phyloP scores from a whole-genome alignment of 2,888 invertebrate genomes.

The Exephanes ischioxanthus region DNA sequence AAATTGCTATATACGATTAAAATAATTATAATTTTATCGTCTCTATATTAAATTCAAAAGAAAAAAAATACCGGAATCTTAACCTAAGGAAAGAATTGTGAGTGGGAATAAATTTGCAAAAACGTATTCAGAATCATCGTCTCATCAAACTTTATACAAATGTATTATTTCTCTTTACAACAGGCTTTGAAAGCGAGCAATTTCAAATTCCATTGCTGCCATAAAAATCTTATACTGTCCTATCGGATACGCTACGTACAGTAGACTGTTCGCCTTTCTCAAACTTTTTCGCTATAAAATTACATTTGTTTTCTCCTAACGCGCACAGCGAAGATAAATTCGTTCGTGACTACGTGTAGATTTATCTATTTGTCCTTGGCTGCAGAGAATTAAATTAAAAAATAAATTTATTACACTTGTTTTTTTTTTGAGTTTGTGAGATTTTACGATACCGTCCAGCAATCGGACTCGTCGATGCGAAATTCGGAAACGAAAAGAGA shows the following conservation, averaged over 20 bases:
- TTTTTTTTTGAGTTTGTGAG: conserved; percentile 3
- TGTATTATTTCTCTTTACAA: conserved; percentile 65
- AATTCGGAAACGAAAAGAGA: conserved; percentile 34
- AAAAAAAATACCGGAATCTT: background rate
- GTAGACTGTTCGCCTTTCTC: conserved; percentile 21
- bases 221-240: conserved; percentile 49
- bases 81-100: background rate
- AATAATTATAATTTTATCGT: no score
- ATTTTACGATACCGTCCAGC: conserved; percentile 19
- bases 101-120: background rate
- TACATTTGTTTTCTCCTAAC: conserved; percentile 50
- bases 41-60: background rate
- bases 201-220: conserved; percentile 32
- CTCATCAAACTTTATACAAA: conserved; percentile 63
- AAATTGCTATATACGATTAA: no score
- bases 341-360: conserved; percentile 46
- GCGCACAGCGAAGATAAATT: conserved; percentile 32
- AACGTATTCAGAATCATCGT: background rate
- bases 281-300: conserved; percentile 58
- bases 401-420: background rate
- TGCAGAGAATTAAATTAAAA: conserved; percentile 23
- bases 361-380: conserved; percentile 31
- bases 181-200: conserved; percentile 38
- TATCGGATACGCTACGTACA: conserved; percentile 27
- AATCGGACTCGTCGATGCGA: conserved; percentile 11